Evolutionary conservation across 2,888 invertebrate genomes (phyloP).

Genomic region (Sesamia inferens): DNA sequence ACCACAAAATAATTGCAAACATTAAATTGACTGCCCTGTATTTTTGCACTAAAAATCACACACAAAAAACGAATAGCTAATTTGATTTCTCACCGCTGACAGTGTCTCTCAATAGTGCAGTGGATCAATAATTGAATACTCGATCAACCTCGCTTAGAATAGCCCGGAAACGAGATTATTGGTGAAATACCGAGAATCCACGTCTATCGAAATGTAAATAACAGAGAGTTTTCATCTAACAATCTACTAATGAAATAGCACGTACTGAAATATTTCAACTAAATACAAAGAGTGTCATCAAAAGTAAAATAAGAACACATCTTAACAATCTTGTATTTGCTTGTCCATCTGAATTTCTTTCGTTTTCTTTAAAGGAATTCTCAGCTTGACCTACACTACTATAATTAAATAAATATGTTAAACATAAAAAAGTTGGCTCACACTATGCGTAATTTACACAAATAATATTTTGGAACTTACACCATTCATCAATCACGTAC

Average conservation of each 20-base stretch:
- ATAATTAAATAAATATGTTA: too few relatives aligned
- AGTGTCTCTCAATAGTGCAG: conserved; percentile 25
- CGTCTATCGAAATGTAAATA: conserved; percentile 30
- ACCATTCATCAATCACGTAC: neutral
- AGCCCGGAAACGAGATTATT: neutral
- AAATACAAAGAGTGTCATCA: neutral
- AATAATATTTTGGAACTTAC: conserved; percentile 22
- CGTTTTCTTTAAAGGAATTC: too few relatives aligned
- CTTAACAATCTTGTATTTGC: too few relatives aligned
- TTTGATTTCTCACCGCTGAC: neutral
- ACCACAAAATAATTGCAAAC: conserved; percentile 8
- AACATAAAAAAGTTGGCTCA: too few relatives aligned
- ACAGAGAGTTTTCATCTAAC: too few relatives aligned
- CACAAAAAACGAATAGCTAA: neutral
- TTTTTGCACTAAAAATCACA: too few relatives aligned
- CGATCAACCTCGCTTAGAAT: neutral
- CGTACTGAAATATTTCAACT: conserved; percentile 18
- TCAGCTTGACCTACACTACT: too few relatives aligned
- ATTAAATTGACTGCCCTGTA: neutral
- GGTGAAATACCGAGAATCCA: conserved; percentile 22
- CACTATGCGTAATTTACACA: conserved; percentile 16
- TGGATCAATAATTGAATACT: conserved; percentile 16
- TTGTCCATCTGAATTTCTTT: too few relatives aligned
- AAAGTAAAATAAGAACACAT: too few relatives aligned
- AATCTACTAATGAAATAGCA: conserved; percentile 34